Base-by-base conservation (phyloP, 2,113 vertebrate species). In the Lipotes vexillifer region DNA sequence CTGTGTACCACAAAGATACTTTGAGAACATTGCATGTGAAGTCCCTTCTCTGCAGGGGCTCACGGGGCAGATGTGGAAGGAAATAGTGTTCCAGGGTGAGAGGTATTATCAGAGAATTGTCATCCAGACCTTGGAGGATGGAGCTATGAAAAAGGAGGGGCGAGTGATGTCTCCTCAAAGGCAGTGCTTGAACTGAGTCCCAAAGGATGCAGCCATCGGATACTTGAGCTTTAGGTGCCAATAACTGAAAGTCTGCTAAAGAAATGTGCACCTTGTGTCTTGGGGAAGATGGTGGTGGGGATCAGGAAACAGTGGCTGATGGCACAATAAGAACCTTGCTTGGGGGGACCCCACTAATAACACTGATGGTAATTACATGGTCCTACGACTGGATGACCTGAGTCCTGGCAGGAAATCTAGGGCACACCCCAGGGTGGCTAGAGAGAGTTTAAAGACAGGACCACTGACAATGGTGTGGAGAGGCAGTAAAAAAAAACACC, bases 81-180 rank as follows among this genome's bases (percentile, higher is more conserved):
- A 72, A 61, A 33, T 1, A 17, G 12, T 46, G 31, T 25, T 44
- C 68, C 5, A 2, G 49, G 13, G 6, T 44, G 11, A 66, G 66
- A 41, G 1, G 1, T 13, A 15, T 8, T 12, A 33, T 18, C 10
- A 9, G 36, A 29, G n/a, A 11, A 0, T 9, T 36, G 5, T 57
- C 25, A 14, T 2, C 31, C 31, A 5, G 55, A 80, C 27, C 52
- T 66, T 38, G 29, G 27, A 86, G 46, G 17, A 36, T n/a, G 57
- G 10, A 25, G n/a, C 18, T 27, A 7, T 27, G 18, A 31, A 41
- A 41, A 81, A 89, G 10, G 69, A 69, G 59, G 55, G 1, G 8
- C 12, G 4, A n/a, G 33, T 6, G 52, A 7, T 12, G 11, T 10
- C 20, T 46, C 69, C 38, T 6, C 5, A n/a, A 25, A 41, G 41